Evolutionary conservation across 2,797 vertebrate species (phyloP), one percentile per base, ranked within the genome.

Genomic region (Chiloscyllium punctatum): DNA sequence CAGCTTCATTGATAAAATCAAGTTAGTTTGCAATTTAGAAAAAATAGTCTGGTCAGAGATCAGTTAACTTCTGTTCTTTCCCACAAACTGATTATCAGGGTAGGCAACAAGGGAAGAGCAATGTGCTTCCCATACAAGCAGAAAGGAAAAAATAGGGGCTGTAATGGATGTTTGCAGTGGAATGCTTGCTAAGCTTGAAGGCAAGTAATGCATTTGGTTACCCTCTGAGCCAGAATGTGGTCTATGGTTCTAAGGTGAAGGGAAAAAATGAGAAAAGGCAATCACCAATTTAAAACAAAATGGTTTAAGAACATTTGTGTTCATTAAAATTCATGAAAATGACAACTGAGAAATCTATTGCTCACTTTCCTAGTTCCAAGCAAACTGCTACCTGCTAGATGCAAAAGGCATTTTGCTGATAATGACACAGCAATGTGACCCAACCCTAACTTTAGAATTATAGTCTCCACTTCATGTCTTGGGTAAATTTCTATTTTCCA

Each of bases 41-140:
- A 71, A 92, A 62, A 66, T 4, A 66, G 15, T 77, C 94, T 77
- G 94, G 66, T 92, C 62, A 92, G n/a, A 69, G n/a, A 92, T 53
- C 51, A 88, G 86, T 88, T 88, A 88, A 88, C 27, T 21, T 30
- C 86, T 88, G 51, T 57, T 88, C 15, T 53, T 88, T 88, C 51
- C n/a, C 62, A 68, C 66, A 69, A 92, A 92, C 90, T 69, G 62
- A 42, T 69, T 68, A 69, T 92, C 66, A 68, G 62, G n/a, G 62
- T 42, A 66, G 62, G 90, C n/a, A 92, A n/a, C n/a, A 66, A 68
- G 90, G 62, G n/a, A 79, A 69, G 21, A 23, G 62, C 8, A 69
- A 92, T 42, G n/a, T 69, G 90, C n/a, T 92, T 69, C 90, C 66
- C 90, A 92, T 92, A 69, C n/a, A 92, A 92, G n/a, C 62, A 92